These are phyloP conservation scores for Crotalus helleri DNA, from an alignment of 2,113 vertebrate genomes.

Conservation along the genomic window DNA sequence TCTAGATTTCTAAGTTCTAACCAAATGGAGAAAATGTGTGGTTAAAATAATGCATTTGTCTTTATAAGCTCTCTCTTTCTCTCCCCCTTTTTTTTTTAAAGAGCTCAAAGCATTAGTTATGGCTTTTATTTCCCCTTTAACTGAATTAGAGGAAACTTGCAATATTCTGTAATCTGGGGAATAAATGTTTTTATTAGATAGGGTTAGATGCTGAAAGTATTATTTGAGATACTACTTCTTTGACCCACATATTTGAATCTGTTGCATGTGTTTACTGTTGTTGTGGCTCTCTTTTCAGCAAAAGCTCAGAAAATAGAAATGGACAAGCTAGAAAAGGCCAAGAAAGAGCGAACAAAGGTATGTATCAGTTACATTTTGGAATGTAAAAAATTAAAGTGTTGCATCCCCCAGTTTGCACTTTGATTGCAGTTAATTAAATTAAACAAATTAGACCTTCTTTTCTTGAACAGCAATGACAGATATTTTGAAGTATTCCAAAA, in stretches of 20 bases:
- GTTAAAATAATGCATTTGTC: neutral
- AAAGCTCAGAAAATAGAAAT: slow-evolving; percentile 98
- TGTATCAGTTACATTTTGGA: slow-evolving; percentile 62
- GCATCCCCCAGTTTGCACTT: neutral
- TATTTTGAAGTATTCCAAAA: neutral
- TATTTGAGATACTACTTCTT: neutral
- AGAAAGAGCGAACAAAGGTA: slow-evolving; percentile 96
- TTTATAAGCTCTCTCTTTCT: neutral
- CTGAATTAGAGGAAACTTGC: slow-evolving; percentile 44
- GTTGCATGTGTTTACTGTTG: neutral
- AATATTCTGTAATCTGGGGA: slow-evolving; percentile 25
- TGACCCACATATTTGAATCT: slow-evolving; percentile 2
- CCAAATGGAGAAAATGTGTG: neutral
- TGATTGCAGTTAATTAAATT: neutral
- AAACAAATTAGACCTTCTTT: neutral
- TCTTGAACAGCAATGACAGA: neutral
- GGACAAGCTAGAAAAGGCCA: slow-evolving; percentile 98
- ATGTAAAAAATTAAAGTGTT: neutral
- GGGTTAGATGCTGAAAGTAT: slow-evolving; percentile 33
- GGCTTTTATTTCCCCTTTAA: neutral
- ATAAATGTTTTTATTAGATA: slow-evolving; percentile 30
- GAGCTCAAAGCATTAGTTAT: neutral
- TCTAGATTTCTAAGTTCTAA: neutral
- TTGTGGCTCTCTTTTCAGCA: slow-evolving; percentile 67
- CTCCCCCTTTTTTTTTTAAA: neutral